Evolutionary conservation across 2,888 invertebrate genomes (phyloP), one percentile per base, ranked within the genome.

Genomic region (Chesias legatella): DNA sequence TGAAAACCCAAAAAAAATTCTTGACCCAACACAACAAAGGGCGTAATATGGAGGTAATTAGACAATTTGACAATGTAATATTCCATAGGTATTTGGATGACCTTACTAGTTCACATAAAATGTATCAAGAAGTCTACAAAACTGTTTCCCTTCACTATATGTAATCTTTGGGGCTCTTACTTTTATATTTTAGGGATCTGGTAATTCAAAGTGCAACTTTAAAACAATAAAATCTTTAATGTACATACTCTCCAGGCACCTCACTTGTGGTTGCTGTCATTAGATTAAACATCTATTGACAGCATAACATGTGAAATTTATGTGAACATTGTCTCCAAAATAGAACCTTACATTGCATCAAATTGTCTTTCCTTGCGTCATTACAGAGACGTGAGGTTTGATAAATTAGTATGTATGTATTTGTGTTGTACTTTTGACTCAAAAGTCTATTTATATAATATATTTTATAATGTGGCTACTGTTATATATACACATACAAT

Each of bases 1-100:
- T 49, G 51, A 84, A 77, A 64, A 75, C 64, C 35, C 75, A 75
- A 59, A 79, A 69, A 60, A 80, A 74, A 60, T 83, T 78, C 78
- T 25, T 75, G 27, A n/a, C 48, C 7, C 67, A 64, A 44, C 55
- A 27, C 21, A 51, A 13, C 60, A 64, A 20, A 25, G 31, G 24
- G 58, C 53, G 33, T 25, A 26, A 26, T 52, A 39, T 5, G 50
- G 73, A 83, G 82, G 84, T 83, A 82, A 82, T 50, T 56, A 53
- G 76, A 70, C 66, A 66, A 73, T 76, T 75, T 73, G 73, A 57
- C 69, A 67, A 77, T 70, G 73, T 75, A 70, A 72, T 53, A 72
- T 79, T 74, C 75, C 50, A 22, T 78, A 79, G 75, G 56, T 56
- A 54, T 73, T 74, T 73, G 76, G 69, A 51, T 67, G 68, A 72